phyloP scores from a whole-genome alignment of 2,113 vertebrate species.

The Paramormyrops kingsleyae region DNA sequence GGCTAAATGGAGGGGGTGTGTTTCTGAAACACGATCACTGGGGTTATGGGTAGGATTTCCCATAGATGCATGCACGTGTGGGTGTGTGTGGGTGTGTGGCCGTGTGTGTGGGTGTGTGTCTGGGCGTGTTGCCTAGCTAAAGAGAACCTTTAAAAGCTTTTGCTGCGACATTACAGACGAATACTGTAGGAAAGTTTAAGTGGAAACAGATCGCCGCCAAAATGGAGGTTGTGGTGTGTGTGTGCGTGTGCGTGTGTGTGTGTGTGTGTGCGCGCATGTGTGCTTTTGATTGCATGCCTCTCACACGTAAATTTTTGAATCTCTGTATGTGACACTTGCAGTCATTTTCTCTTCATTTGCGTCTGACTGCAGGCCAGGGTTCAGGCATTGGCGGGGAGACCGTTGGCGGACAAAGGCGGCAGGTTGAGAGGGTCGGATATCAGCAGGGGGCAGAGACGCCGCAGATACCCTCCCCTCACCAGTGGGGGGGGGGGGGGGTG shows the following conservation, averaged over 20 bases:
- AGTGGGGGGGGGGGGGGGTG: no score
- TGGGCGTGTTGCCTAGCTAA: background rate
- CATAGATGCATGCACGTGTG: background rate
- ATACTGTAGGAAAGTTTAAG: background rate
- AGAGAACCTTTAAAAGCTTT: background rate
- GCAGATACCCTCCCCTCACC: background rate
- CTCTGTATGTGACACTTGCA: background rate
- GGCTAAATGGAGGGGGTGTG: background rate
- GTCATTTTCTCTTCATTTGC: background rate
- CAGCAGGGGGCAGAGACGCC: background rate
- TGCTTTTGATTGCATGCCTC: background rate
- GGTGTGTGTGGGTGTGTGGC: background rate
- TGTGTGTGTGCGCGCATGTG: background rate
- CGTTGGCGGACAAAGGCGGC: background rate
- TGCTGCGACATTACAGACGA: background rate
- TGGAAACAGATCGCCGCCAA: background rate
- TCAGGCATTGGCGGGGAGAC: background rate
- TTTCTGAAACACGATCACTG: background rate
- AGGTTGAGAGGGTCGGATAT: background rate
- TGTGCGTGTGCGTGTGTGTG: background rate
- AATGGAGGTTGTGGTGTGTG: background rate
- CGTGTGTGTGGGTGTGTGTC: background rate
- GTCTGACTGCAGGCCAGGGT: background rate
- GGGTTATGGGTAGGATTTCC: background rate
- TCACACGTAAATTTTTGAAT: background rate